Base-by-base conservation (phyloP, 2,113 vertebrate species). In the Ellobius talpinus region DNA sequence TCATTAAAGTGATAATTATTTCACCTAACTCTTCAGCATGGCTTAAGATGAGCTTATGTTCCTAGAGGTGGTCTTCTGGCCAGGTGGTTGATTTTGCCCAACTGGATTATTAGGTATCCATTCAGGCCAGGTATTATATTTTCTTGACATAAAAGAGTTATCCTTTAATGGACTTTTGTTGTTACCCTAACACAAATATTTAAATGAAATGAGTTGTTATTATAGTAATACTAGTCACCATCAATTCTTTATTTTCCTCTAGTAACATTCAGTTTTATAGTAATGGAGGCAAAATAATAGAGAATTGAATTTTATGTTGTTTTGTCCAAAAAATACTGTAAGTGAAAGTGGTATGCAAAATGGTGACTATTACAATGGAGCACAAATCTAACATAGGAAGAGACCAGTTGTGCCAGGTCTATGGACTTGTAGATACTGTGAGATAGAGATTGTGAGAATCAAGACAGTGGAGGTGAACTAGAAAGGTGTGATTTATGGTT, bases 201-300 rank as follows among this genome's bases (percentile, higher is more conserved):
- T n/a, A 81, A 16, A 63, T 91, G 84, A 91, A 93, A 70, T 89
- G 66, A 76, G 47, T 45, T 23, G 39, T 73, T 81, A 85, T 36
- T 73, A 91, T 85, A 74, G 58, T 79, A 42, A 93, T 39, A 88
- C 39, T 45, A 55, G 21, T 33, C 58, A 39, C 65, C 7, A 11
- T 26, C 11, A 19, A 14, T 50, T 61, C 29, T 16, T 6, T 50
- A 13, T 94, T 86, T 79, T 74, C 33, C 26, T 58, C 26, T 36
- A 74, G 42, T 7, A 70, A 88, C 45, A 55, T 58, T 91, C 29
- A 42, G 26, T 50, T 89, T 87, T 61, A 39, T 23, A 0, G n/a
- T 6, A 65, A 66, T 66, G 29, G 4, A 86, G 61, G 16, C 16
- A 47, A 65, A 47, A 66, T 86, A 86, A 14, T 6, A 66, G 58